These are phyloP conservation scores for Poecile montanus DNA, from an alignment of 2,797 vertebrate species.

Conservation along the genomic window DNA sequence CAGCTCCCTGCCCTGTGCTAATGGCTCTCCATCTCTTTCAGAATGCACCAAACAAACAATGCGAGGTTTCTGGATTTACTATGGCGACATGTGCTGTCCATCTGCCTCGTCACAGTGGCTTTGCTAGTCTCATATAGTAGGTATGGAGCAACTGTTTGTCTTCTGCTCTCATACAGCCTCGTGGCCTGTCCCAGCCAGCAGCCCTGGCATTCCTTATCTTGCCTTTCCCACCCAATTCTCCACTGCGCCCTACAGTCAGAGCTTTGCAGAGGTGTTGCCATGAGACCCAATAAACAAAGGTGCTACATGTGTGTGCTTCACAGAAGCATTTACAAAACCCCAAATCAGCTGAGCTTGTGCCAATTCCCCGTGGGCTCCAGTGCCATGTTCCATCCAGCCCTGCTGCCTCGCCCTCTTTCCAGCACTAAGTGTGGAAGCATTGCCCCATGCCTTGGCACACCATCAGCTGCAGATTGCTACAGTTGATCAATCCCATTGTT, in stretches of 20 bases:
- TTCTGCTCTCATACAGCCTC: slow-evolving; percentile 4
- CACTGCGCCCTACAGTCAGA: background rate
- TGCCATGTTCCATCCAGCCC: background rate
- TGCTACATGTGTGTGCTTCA: background rate
- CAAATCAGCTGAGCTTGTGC: background rate
- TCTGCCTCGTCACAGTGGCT: slow-evolving; percentile 88
- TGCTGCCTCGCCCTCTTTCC: background rate
- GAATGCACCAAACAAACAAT: slow-evolving; percentile 99
- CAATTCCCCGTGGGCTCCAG: background rate
- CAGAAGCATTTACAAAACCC: background rate
- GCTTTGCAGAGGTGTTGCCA: background rate
- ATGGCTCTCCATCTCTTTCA: slow-evolving; percentile 69
- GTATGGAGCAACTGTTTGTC: slow-evolving; percentile 73
- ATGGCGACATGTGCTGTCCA: slow-evolving; percentile 95
- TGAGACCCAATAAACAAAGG: background rate
- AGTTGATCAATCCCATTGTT: background rate
- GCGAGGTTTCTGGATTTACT: slow-evolving; percentile 96
- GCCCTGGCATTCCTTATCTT: background rate
- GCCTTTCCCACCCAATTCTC: background rate
- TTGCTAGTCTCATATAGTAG: slow-evolving; percentile 97
- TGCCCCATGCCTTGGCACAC: background rate
- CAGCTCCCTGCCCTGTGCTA: slow-evolving; percentile 19
- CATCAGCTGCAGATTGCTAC: background rate
- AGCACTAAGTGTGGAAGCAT: background rate
- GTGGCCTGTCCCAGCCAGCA: slow-evolving; percentile 3